These are phyloP conservation scores for Trachops cirrhosus DNA, from an alignment of 2,797 vertebrate genomes.

Conservation along the genomic window DNA sequence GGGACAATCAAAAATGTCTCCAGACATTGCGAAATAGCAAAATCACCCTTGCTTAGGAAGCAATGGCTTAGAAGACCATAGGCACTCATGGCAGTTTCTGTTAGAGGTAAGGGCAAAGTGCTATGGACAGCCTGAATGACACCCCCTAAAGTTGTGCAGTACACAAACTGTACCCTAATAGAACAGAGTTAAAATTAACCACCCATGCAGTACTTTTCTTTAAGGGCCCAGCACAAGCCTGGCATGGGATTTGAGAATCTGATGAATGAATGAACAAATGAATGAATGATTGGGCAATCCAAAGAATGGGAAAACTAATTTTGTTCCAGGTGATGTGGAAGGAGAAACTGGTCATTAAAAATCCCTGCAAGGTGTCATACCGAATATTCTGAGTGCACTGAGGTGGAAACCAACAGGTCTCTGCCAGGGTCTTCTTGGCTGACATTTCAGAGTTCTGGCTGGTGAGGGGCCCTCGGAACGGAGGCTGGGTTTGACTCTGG, in stretches of 20 bases:
- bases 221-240: neutral
- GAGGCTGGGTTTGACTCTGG: constrained; percentile 42
- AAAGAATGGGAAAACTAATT: constrained; percentile 8
- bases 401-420: constrained; percentile 24
- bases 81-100: neutral
- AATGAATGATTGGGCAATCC: neutral
- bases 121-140: neutral
- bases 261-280: neutral
- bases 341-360: constrained; percentile 44
- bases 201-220: neutral
- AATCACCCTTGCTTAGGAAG: neutral
- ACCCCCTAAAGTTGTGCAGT: neutral
- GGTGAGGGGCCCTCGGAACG: neutral
- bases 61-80: neutral
- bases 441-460: constrained; percentile 6
- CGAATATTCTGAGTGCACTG: neutral
- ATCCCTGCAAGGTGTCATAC: neutral
- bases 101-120: neutral
- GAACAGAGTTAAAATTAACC: neutral
- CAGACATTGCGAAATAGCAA: neutral
- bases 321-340: constrained; percentile 15
- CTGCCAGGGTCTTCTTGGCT: constrained; percentile 24
- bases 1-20: neutral
- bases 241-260: neutral
- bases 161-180: too few species aligned